A percentile compares a stretch with the other conserved stretches of the same genome.
phyloP scores from a whole-genome alignment of 2,797 vertebrate species.

The Manis pentadactyla region DNA sequence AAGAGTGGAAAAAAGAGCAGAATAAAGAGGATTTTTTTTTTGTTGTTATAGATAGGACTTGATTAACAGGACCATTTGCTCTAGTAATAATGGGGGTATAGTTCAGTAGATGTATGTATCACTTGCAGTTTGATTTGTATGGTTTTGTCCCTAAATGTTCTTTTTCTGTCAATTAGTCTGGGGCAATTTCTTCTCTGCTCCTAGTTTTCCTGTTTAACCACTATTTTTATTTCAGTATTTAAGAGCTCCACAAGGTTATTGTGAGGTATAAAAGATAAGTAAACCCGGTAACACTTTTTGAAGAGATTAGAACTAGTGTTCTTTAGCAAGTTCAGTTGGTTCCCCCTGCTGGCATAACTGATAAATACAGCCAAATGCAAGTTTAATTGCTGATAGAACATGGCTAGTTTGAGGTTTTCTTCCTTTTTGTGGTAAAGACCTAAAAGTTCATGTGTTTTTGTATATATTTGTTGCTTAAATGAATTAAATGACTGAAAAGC shows the following conservation, averaged over 20 bases:
- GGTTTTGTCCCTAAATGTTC: not conserved
- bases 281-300: not conserved
- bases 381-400: not conserved
- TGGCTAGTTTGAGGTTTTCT: slow-evolving; percentile 36
- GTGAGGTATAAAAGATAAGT: not conserved
- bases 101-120: not conserved
- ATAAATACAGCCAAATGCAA: slow-evolving; percentile 20
- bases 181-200: not conserved
- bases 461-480: slow-evolving; percentile 44
- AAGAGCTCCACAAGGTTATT: not conserved
- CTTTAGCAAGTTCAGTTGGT: slow-evolving; percentile 10
- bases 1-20: not conserved
- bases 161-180: slow-evolving; percentile 19
- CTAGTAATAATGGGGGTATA: not conserved
- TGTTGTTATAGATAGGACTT: not conserved
- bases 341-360: slow-evolving; percentile 50
- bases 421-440: slow-evolving; percentile 19
- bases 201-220: slow-evolving; percentile 34
- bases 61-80: not conserved
- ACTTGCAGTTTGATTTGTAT: not conserved
- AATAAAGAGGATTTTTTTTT: not conserved
- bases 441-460: slow-evolving; percentile 13
- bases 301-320: not conserved
- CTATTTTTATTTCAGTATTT: slow-evolving; percentile 48
- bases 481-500: slow-evolving; percentile 35